Evolutionary conservation across 2,888 invertebrate genomes (phyloP), one percentile per base, ranked within the genome.

Genomic region (Agonopterix arenella): DNA sequence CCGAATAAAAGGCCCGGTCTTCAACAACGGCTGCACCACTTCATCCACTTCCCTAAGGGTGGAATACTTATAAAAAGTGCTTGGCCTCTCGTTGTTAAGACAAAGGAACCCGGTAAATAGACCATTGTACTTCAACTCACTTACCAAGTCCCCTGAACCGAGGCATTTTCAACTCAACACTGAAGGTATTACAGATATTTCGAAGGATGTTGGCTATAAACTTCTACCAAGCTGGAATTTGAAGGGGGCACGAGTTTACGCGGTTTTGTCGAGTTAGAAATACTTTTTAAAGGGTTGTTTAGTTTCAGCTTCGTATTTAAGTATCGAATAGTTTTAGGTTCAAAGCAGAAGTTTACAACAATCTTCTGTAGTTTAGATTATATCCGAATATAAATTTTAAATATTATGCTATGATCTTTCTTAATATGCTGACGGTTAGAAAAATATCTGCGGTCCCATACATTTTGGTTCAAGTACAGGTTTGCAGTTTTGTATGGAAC

Each of bases 101-200:
- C 84, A 85, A 86, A 83, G 70, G 70, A 58, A 52, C 58, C 64
- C 57, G 62, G 71, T 82, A 81, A 83, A 84, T 82, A 80, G 80
- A 76, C 74, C 66, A 82, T 84, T 84, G 85, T 84, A 73, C 49
- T 43, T 11, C 28, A 28, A 28, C 28, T 28, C 28, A 28, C 28
- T 28, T 28, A 28, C 28, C 5, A 45, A 44, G 16, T 16, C 5
- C 45, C 28, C 66, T 56, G 47, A 28, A 28, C 28, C 7, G 28
- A 28, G 28, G 28, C 28, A 28, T 28, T 28, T 28, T 28, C 28
- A 7, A 28, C 28, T 5, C 28, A 28, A 28, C 28, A 28, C 28
- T 5, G 7, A 28, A 5, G 28, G 28, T 28, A 28, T 28, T 28
- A 28, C 1, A 28, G 28, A 5, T 28, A 28, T 28, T 28, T 28